Percentiles rank a stretch among this genome's conserved stretches.
phyloP scores from a whole-genome alignment of 2,113 vertebrate genomes.

The Phocoena phocoena region DNA sequence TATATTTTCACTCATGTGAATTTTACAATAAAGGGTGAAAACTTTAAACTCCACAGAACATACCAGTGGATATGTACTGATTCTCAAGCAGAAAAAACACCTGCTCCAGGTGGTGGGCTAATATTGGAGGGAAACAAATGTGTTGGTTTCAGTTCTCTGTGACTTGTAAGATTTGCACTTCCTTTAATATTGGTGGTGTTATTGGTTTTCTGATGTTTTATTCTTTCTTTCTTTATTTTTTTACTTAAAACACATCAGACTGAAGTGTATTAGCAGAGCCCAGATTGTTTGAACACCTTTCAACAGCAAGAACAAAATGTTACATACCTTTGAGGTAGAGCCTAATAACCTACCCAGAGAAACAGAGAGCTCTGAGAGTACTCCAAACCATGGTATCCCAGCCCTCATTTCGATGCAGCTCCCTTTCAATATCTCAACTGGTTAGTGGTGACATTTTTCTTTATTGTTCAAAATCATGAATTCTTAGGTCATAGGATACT shows the following conservation, averaged over 20 bases:
- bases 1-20: conserved; percentile 36
- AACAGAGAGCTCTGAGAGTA: background rate
- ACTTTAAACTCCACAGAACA: conserved; percentile 17
- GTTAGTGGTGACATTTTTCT: background rate
- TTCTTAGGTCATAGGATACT: background rate
- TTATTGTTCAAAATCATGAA: background rate
- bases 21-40: conserved; percentile 15
- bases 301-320: conserved; percentile 31
- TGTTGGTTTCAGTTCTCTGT: background rate
- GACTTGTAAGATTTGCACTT: background rate
- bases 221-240: background rate
- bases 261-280: background rate
- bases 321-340: conserved; percentile 1
- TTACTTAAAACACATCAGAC: conserved; percentile 1
- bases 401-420: background rate
- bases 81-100: background rate
- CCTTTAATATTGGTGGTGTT: background rate
- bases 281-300: conserved; percentile 35
- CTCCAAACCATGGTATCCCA: background rate
- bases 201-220: background rate
- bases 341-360: background rate
- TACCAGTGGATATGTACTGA: background rate
- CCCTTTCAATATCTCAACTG: background rate
- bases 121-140: conserved; percentile 11
- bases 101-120: background rate